Base-by-base conservation (phyloP, 2,797 vertebrate species). In the Megaceryle alcyon region DNA sequence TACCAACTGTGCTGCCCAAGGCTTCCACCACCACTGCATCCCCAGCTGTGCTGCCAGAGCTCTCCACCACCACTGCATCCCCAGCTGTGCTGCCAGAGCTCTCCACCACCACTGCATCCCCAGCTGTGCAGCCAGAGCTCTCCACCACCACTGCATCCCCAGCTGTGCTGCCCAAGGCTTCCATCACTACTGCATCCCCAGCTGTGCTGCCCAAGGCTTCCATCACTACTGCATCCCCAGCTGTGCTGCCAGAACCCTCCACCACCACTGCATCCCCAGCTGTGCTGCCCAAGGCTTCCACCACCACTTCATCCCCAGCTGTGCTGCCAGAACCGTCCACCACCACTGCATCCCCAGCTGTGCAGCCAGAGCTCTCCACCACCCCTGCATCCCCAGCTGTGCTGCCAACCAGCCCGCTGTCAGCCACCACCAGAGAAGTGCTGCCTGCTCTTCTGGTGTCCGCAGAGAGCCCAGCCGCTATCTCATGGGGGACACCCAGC, bases 31-130 rank as follows among this genome's bases (percentile, higher is more conserved):
- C 23, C 46, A 78, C n/a, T 0, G 69, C 71, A 5, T 72, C 88
- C 31, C 12, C 37, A 26, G 0, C 25, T 3, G 5, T 28, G 23
- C 14, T 25, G 2, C 35, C 51, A 2, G 4, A 72, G 59, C 35
- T 35, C 35, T 35, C 35, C 35, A 0, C 22, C 14, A 53, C 35
- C 21, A 29, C 35, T 10, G 78, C 91, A 13, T 64, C 64, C 21
- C 7, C 26, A 33, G 0, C 33, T 5, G 16, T 26, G 22, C 14
- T 48, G 46, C 21, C 46, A 49, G 49, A 75, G 33, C 11, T 21
- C 46, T 48, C 46, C 46, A 46, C 46, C 46, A 35, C 35, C 44
- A 46, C 44, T 35, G 35, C 35, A 46, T 7, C 44, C 26, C 37
- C 65, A 49, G 14, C 59, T 31, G 46, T 48, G 11, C 46, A 22